These are phyloP conservation scores for Xanthia icteritia DNA, from an alignment of 2,888 invertebrate species.

Conservation along the genomic window DNA sequence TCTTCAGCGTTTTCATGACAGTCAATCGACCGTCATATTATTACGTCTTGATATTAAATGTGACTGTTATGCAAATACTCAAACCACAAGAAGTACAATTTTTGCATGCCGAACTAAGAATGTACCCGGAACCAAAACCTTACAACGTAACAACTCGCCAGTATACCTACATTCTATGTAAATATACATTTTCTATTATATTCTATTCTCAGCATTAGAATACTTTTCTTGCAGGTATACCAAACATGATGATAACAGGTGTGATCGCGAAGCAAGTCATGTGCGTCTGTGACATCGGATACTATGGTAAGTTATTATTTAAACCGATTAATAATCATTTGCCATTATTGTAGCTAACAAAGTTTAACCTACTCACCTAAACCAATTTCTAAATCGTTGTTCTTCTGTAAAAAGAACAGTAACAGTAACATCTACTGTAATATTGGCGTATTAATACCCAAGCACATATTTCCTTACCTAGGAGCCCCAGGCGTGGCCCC, in stretches of 20 bases:
- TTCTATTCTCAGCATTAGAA: not conserved
- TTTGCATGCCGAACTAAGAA: not conserved
- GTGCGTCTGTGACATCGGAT: conserved; percentile 93
- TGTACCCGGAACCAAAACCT: too few relatives aligned
- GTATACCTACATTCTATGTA: not conserved
- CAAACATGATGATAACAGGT: conserved; percentile 75
- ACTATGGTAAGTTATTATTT: conserved; percentile 84
- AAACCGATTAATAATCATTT: not conserved
- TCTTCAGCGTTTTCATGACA: not conserved
- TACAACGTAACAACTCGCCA: not conserved
- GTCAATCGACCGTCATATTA: not conserved
- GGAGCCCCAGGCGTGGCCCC: conserved; percentile 82
- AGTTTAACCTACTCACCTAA: not conserved
- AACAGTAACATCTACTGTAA: not conserved
- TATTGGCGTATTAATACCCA: not conserved
- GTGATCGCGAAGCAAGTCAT: conserved; percentile 82
- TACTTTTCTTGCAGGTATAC: conserved; percentile 68
- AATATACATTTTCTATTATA: not conserved
- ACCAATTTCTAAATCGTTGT: not conserved
- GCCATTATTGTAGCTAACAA: not conserved
- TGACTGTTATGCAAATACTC: not conserved
- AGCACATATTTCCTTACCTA: not conserved
- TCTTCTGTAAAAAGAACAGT: not conserved
- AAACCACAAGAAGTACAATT: not conserved
- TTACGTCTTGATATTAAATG: not conserved